Conservation (phyloP, 2,113 vertebrate species). For the Rynchops niger region DNA sequence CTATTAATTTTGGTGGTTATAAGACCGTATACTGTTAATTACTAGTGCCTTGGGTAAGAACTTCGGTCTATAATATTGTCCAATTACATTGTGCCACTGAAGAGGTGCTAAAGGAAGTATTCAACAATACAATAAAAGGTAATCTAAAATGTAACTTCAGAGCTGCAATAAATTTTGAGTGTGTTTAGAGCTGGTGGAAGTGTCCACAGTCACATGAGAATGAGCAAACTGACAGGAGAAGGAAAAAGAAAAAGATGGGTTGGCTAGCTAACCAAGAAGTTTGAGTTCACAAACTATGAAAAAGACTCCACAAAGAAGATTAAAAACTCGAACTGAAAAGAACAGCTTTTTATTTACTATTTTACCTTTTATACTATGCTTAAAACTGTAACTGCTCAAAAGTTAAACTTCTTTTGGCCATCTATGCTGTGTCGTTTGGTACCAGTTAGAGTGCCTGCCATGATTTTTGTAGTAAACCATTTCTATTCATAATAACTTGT, state of each 20-base stretch:
- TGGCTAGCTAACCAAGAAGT: background rate
- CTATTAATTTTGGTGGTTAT: background rate
- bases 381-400: background rate
- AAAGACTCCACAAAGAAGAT: background rate
- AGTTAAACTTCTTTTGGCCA: background rate
- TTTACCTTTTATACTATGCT: background rate
- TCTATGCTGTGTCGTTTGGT: background rate
- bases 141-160: background rate
- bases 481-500: background rate
- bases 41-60: background rate
- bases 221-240: background rate
- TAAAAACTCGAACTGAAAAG: background rate
- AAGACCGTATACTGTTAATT: background rate
- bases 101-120: background rate
- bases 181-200: background rate
- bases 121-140: background rate
- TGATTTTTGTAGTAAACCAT: background rate
- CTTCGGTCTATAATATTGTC: background rate
- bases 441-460: background rate
- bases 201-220: background rate
- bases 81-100: background rate
- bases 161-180: background rate
- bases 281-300: background rate
- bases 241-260: fast-evolving
- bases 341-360: background rate